Evolutionary conservation across 2,113 vertebrate species (phyloP).

Genomic region (Elachura formosa): DNA sequence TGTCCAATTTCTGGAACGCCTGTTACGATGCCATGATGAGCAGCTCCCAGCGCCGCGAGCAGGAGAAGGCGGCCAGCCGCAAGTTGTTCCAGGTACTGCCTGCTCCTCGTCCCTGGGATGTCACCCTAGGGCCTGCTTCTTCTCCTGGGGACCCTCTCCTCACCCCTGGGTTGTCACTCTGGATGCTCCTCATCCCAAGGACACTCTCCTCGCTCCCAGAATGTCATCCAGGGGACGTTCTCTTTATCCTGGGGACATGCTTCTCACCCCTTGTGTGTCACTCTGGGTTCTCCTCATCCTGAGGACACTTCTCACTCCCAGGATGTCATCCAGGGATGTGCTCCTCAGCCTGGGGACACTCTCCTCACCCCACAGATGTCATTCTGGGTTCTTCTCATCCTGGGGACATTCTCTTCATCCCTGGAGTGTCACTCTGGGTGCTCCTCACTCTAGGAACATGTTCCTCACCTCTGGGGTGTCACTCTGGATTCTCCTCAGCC

Average conservation of each 20-base stretch:
- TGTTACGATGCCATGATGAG: conserved; percentile 95
- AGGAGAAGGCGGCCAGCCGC: conserved; percentile 76
- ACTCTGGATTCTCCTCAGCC: not conserved
- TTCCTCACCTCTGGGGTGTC: not conserved
- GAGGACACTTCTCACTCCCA: accelerated
- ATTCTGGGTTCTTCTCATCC: accelerated
- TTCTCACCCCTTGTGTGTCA: accelerated
- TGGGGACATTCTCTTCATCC: not conserved
- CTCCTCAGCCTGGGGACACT: accelerated
- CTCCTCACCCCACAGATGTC: not conserved
- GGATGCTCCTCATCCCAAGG: not conserved
- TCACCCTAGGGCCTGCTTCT: not conserved
- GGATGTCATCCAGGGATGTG: not conserved
- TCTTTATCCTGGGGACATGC: not conserved
- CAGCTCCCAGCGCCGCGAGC: conserved; percentile 78
- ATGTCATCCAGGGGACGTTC: not conserved
- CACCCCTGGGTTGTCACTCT: not conserved
- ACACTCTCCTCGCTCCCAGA: accelerated
- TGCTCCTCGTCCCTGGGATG: accelerated
- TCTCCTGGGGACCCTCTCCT: not conserved
- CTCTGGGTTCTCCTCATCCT: accelerated
- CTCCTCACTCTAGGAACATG: accelerated
- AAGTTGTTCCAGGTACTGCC: conserved; percentile 84
- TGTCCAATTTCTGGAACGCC: conserved; percentile 98
- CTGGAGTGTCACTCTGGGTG: not conserved